phyloP scores from a whole-genome alignment of 2,888 invertebrate genomes.

The Platycnemis pennipes region DNA sequence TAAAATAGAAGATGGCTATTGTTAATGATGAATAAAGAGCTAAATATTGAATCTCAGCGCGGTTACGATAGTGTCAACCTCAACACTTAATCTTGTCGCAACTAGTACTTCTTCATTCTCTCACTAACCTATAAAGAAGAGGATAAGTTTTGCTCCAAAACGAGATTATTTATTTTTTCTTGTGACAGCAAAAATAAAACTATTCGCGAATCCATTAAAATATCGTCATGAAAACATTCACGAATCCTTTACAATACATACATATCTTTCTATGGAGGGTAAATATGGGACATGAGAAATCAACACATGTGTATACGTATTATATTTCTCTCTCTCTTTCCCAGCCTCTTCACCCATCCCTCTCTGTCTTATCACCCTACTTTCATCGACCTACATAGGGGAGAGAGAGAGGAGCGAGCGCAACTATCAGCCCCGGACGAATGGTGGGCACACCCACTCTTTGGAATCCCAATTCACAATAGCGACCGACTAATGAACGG shows the following conservation, averaged over 20 bases:
- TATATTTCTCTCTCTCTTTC: background rate
- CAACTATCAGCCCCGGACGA: background rate
- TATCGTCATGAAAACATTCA: background rate
- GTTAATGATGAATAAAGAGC: too few relatives aligned
- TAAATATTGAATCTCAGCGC: too few relatives aligned
- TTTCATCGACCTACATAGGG: background rate
- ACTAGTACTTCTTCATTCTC: too few relatives aligned
- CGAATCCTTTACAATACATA: background rate
- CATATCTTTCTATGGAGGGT: background rate
- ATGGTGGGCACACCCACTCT: background rate
- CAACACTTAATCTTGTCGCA: too few relatives aligned
- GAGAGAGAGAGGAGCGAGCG: background rate
- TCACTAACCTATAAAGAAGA: too few relatives aligned
- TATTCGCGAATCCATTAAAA: background rate
- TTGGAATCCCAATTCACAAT: background rate
- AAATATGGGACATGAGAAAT: background rate
- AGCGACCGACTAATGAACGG: conserved; percentile 36
- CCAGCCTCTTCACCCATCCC: background rate
- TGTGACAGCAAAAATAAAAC: background rate
- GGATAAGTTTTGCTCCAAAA: too few relatives aligned
- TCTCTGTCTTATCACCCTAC: background rate
- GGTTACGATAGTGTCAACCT: too few relatives aligned
- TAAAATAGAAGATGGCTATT: too few relatives aligned
- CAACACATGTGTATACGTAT: background rate
- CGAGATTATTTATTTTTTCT: background rate